Evolutionary conservation across 1,140 invertebrate species (phyloP).

Genomic region (Mycetomoellerius zeteki): DNA sequence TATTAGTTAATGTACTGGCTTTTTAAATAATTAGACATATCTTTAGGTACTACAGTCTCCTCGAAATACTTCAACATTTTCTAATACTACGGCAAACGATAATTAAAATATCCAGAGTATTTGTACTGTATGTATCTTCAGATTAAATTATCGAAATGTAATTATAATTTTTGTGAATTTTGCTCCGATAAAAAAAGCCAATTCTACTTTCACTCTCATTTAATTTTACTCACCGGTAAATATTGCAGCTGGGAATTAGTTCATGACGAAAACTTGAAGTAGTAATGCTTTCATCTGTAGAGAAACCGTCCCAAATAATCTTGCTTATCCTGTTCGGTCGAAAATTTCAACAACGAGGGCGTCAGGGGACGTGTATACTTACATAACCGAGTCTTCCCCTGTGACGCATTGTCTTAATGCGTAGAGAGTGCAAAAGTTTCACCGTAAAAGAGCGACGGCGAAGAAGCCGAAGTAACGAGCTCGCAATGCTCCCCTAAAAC

Average conservation of each 20-base stretch:
- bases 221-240: neutral
- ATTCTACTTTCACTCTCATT: neutral
- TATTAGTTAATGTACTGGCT: no score
- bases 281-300: conserved; percentile 21
- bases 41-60: no score
- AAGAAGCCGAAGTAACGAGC: conserved; percentile 50
- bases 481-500: conserved; percentile 1
- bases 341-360: conserved; percentile 57
- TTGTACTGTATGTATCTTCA: neutral
- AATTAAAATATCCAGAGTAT: neutral
- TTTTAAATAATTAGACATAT: no score
- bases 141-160: neutral
- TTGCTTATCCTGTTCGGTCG: neutral
- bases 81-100: neutral
- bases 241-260: conserved; percentile 5
- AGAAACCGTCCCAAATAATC: conserved; percentile 47
- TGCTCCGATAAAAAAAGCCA: conserved; percentile 14
- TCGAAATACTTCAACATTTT: neutral
- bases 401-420: conserved; percentile 75
- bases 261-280: conserved; percentile 12
- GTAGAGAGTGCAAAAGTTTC: conserved; percentile 74
- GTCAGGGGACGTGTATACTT: conserved; percentile 64
- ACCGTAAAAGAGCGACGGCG: conserved; percentile 67
- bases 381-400: conserved; percentile 60
- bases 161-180: neutral